A percentile compares a stretch with the other conserved stretches of the same genome.
Conservation (phyloP, 2,797 vertebrate species). For the Loris lydekkerianus region DNA sequence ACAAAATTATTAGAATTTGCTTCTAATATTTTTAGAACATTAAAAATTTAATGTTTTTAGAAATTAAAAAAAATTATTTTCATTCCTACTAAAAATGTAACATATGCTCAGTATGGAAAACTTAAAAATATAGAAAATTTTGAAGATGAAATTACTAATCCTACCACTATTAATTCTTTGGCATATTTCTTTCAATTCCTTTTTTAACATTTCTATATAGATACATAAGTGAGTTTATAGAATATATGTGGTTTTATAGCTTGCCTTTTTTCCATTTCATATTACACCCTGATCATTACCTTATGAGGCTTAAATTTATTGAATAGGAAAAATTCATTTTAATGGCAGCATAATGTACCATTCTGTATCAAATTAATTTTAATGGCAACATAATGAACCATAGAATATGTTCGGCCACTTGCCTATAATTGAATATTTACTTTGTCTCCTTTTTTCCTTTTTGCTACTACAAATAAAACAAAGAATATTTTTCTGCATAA, state of each 20-base stretch:
- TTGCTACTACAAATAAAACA: background rate
- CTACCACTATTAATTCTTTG: conserved; percentile 1
- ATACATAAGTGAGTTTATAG: background rate
- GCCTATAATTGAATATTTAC: conserved; percentile 30
- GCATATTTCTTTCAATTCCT: background rate
- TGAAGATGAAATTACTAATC: conserved; percentile 42
- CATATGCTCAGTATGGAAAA: background rate
- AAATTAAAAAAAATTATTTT: conserved; percentile 1
- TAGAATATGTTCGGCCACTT: conserved; percentile 39
- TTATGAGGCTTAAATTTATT: background rate
- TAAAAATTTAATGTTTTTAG: conserved; percentile 3
- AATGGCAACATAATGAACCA: background rate
- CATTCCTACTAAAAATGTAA: conserved; percentile 22
- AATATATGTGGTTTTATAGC: background rate
- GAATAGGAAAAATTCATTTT: conserved; percentile 5
- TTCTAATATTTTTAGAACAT: background rate
- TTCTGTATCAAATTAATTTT: conserved; percentile 30
- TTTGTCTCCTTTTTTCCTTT: background rate
- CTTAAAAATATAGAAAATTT: background rate
- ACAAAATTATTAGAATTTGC: background rate
- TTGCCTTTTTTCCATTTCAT: background rate
- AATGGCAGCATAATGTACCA: background rate
- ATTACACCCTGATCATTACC: background rate
- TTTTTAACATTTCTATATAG: background rate
- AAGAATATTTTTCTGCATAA: conserved; percentile 22